Conservation (phyloP, 2,113 vertebrate species). For the Sitta europaea region DNA sequence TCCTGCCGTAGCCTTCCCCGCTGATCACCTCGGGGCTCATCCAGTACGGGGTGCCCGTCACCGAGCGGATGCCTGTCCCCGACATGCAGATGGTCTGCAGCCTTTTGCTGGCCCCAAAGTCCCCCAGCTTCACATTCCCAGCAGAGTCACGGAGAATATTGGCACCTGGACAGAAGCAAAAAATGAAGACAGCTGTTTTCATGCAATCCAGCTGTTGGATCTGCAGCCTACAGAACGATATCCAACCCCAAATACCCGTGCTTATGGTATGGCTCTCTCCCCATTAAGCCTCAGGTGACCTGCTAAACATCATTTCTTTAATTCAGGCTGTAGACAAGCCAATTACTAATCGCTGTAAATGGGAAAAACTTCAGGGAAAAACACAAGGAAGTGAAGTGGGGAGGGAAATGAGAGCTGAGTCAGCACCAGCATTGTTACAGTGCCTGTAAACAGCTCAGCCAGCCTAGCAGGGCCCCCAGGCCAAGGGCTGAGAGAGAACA, state of each 20-base stretch:
- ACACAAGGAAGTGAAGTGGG: constrained; percentile 28
- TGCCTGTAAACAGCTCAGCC: constrained; percentile 36
- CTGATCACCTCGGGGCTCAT: constrained; percentile 98
- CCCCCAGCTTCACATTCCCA: constrained; percentile 94
- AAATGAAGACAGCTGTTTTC: not conserved
- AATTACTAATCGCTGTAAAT: constrained; percentile 36
- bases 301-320: not conserved
- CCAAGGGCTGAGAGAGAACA: not conserved
- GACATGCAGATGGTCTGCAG: constrained; percentile 97
- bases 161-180: constrained; percentile 76
- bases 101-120: constrained; percentile 94
- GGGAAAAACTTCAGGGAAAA: constrained; percentile 43
- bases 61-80: constrained; percentile 88
- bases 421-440: constrained; percentile 43
- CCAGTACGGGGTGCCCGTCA: constrained; percentile 95
- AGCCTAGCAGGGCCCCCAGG: constrained; percentile 25
- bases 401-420: constrained; percentile 49
- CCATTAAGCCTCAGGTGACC: constrained; percentile 35
- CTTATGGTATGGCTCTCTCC: not conserved
- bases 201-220: constrained; percentile 7
- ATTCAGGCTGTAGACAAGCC: not conserved
- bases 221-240: not conserved
- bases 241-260: not conserved
- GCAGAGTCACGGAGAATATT: constrained; percentile 94
- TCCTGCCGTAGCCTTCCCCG: constrained; percentile 92